Percentiles rank a stretch among this genome's conserved stretches.
Evolutionary conservation across 2,888 invertebrate species (phyloP).

Genomic region (Flexamia atlantica): DNA sequence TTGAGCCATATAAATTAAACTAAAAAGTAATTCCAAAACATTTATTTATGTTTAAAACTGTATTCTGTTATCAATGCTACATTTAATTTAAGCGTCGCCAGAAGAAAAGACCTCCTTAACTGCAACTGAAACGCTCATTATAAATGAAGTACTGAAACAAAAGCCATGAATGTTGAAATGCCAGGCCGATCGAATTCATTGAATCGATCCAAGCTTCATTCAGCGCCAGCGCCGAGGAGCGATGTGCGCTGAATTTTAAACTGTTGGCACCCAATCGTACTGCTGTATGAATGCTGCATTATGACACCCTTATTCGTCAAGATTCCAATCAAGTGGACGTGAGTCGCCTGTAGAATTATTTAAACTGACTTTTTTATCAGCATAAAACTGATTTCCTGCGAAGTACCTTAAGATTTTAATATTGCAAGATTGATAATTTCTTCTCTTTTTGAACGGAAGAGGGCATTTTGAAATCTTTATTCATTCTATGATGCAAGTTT

Average conservation of each 20-base stretch:
- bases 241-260: neutral
- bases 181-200: neutral
- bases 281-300: neutral
- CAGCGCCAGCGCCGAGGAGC: neutral
- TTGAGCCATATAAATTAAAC: too few species aligned
- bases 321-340: constrained; percentile 3
- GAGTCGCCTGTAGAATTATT: neutral
- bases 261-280: constrained; percentile 2
- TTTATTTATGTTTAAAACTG: too few species aligned
- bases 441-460: too few species aligned
- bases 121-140: neutral
- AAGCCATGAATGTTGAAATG: neutral
- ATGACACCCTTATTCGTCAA: neutral
- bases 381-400: too few species aligned
- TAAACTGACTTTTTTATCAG: neutral
- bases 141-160: neutral
- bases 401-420: too few species aligned
- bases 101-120: too few species aligned
- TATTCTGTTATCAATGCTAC: too few species aligned
- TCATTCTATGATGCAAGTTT: too few species aligned
- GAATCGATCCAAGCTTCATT: constrained; percentile 13
- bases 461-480: too few species aligned
- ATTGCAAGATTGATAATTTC: too few species aligned
- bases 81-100: too few species aligned
- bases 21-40: too few species aligned